A percentile compares a stretch with the other conserved stretches of the same genome.
phyloP scores from a whole-genome alignment of 2,113 vertebrate species.

The Gopherus evgoodei region DNA sequence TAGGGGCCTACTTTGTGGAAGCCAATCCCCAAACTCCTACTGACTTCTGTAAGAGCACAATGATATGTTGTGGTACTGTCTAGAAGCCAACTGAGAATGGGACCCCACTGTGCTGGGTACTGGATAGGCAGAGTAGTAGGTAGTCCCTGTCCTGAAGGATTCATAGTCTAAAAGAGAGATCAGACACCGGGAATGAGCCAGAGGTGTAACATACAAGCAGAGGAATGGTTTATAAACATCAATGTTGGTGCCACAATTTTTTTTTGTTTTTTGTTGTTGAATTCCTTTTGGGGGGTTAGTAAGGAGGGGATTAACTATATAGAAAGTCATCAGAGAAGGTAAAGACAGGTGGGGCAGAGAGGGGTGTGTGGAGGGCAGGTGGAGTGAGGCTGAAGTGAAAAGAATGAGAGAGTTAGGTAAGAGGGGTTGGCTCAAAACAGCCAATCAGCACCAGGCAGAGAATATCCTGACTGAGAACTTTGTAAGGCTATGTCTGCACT shows the following conservation, averaged over 20 bases:
- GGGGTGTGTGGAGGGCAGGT: neutral
- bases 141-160: neutral
- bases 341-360: neutral
- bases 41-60: no score
- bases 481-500: neutral
- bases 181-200: neutral
- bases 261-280: neutral
- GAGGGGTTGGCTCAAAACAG: neutral
- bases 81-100: neutral
- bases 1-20: no score
- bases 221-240: neutral
- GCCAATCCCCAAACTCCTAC: no score
- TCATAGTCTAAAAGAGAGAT: neutral
- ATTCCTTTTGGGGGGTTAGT: no score
- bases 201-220: neutral
- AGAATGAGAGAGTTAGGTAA: neutral
- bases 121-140: neutral
- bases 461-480: neutral
- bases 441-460: neutral
- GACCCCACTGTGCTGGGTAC: neutral
- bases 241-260: neutral
- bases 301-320: no score
- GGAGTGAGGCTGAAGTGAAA: neutral
- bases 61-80: no score
- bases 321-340: no score